Base-by-base conservation (phyloP, 2,797 vertebrate genomes). In the Geotrypetes seraphini region DNA sequence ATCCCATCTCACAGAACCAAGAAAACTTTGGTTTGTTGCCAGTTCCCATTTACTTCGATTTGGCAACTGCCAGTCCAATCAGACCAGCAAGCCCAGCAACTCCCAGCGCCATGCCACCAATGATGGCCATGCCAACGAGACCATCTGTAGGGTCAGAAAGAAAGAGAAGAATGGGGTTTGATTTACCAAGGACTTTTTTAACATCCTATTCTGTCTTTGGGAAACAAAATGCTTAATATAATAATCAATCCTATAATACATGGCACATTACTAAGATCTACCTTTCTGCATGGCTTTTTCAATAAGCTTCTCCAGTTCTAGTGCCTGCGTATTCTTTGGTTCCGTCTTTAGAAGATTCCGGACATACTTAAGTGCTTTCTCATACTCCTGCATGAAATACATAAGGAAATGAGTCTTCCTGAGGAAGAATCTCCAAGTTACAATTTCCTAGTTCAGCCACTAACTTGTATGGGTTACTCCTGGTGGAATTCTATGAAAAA, bases 61-160 rank as follows among this genome's bases (percentile, higher is more conserved):
- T 95, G 45, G 90, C 57, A 38, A 95, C 85, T 2, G 88, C 88
- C 64, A 95, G 50, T 34, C 89, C 90, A 20, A 93, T 90, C 53
- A 94, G 83, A 26, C 89, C 90, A 0, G 90, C 91, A 43, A 95
- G 50, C 1, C 90, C 89, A 0, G 85, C 91, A 48, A 91, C 77
- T 1, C 90, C 87, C 3, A 95, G 68, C 1, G 89, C 83, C 43
- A 94, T 86, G 15, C 91, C 89, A 1, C 91, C 90, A 1, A 94
- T 88, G 2, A 94, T 95, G 11, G 89, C 91, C 87, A 95, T 95
- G 65, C 91, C 91, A 4, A 95, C 88, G 39, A 95, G 49, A 7
- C 90, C 91, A 27, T 95, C 91, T 95, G 50, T n/a, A 25, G 20
- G 54, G 12, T 46, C 27, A 48, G 16, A 28, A 5, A 3, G 30